Percentiles rank a stretch among this genome's conserved stretches.
Evolutionary conservation across 2,113 vertebrate species (phyloP).

Genomic region (Ciconia boyciana): DNA sequence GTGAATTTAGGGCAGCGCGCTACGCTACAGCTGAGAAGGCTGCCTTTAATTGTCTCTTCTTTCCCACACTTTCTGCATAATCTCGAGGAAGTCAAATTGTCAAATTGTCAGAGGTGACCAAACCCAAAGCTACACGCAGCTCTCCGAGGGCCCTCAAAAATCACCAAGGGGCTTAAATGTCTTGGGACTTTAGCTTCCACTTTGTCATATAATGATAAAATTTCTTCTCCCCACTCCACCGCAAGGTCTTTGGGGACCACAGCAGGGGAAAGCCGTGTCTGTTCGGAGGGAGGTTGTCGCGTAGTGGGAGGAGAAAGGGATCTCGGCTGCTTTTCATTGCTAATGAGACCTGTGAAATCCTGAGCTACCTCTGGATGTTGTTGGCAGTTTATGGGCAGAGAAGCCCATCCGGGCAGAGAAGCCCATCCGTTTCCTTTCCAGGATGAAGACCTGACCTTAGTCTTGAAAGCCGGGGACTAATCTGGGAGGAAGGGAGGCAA

Average conservation of each 20-base stretch:
- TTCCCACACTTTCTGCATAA: background rate
- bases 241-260: no score
- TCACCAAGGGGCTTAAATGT: background rate
- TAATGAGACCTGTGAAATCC: background rate
- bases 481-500: background rate
- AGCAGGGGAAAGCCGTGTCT: background rate
- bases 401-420: background rate
- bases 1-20: background rate
- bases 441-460: background rate
- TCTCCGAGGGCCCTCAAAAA: background rate
- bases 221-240: background rate
- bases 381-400: background rate
- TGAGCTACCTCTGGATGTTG: no score
- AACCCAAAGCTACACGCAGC: background rate
- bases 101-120: no score
- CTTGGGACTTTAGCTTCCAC: background rate
- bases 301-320: background rate
- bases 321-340: background rate
- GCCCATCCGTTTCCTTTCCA: background rate
- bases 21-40: background rate
- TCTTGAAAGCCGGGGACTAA: background rate
- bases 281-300: background rate
- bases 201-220: background rate
- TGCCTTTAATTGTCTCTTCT: background rate
- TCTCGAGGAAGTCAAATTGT: background rate